Base-by-base conservation (phyloP, 2,888 invertebrate genomes). In the Parapristionchus giblindavisi region DNA sequence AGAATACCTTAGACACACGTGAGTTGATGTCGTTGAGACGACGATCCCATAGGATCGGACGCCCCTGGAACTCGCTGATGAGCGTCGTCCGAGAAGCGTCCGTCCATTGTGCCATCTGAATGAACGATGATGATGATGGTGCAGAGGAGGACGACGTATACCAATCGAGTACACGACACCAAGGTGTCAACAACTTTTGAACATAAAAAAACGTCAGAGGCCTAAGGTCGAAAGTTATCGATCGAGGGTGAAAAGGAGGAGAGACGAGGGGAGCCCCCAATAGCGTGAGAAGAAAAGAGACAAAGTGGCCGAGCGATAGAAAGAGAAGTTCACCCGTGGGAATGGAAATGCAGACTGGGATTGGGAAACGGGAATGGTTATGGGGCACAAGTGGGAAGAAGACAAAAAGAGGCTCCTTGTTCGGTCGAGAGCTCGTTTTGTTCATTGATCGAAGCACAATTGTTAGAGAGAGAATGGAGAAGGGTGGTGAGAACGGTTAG, bases 21-120 rank as follows among this genome's bases (percentile, higher is more conserved):
- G 71, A 54, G 54, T 71, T 71, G 58, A 71, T 40, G 34, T 71
- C 71, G 43, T 71, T 71, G 27, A 71, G 38, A 38, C 71, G 71
- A 17, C 71, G 58, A 36, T 71, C 71, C 71, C 71, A 71, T 32
- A 71, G 58, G 58, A 71, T 71, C n/a, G 71, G 58, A 40, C 71
- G 56, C 56, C 32, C 52, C 58, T 71, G 74, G 17, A 81, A 78
- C n/a, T 75, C 76, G 32, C 36, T 60, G n/a, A 82, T 82, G 21
- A 82, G 75, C 51, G 58, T 77, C 27, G 80, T 79, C 34, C 82
- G 77, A 4, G 81, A 80, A 3, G 79, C 78, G 70, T 82, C 82
- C 21, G 82, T 82, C 82, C 82, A 82, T 17, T 78, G 76, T 4
- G 82, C 81, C 81, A 82, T 82, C 51, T 61, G 54, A 34, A 36